A percentile compares a stretch with the other conserved stretches of the same genome.
Conservation (phyloP, 1,140 invertebrate genomes). For the Patella vulgata region DNA sequence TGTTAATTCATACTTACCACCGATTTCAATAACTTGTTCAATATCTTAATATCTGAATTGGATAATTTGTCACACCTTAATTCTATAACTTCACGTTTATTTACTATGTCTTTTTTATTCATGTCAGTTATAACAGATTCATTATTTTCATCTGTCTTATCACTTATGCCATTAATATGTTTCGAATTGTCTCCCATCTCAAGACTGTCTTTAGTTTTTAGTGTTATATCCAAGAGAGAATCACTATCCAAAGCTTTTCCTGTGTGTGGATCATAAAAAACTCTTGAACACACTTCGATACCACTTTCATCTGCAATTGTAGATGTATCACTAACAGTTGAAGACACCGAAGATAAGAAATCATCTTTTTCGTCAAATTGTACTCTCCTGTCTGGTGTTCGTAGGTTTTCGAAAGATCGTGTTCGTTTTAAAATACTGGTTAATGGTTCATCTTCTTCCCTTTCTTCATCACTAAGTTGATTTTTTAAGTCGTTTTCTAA, state of each 20-base stretch:
- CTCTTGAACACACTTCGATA: neutral
- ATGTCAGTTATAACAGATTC: too few species aligned
- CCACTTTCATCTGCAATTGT: neutral
- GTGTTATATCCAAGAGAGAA: too few species aligned
- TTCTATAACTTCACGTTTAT: too few species aligned
- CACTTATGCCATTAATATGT: too few species aligned
- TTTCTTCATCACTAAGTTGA: constrained; percentile 1
- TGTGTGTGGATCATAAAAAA: neutral
- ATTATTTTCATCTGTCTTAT: too few species aligned
- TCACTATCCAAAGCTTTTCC: too few species aligned
- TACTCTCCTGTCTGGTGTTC: constrained; percentile 21
- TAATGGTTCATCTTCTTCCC: neutral
- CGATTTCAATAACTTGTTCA: neutral
- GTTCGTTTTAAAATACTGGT: constrained; percentile 23
- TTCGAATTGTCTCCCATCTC: too few species aligned
- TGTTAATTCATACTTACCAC: too few species aligned
- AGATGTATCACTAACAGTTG: neutral
- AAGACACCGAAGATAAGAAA: constrained; percentile 3
- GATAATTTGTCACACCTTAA: too few species aligned
- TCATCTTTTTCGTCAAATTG: constrained; percentile 14
- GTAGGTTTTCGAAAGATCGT: constrained; percentile 24
- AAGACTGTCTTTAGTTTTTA: too few species aligned
- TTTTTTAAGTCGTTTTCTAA: neutral
- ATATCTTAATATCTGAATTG: neutral
- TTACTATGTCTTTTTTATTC: too few species aligned